Conservation (phyloP, 2,113 vertebrate genomes). For the Peromyscus polionotus region DNA sequence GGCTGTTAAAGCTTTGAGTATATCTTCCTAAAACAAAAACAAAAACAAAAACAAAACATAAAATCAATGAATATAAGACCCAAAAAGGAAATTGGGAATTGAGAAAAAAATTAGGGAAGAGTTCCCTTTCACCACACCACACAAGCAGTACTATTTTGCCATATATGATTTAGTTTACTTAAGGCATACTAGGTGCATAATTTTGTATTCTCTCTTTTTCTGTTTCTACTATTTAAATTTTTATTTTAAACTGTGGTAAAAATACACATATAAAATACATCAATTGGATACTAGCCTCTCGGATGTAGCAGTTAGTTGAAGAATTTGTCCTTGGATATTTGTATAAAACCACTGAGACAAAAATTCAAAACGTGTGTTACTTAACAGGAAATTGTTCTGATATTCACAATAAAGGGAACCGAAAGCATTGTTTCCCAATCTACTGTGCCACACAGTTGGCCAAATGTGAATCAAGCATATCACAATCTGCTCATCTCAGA, state of each 20-base stretch:
- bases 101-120: neutral
- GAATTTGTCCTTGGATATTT: neutral
- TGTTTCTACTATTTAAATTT: constrained; percentile 14
- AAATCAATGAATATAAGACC: neutral
- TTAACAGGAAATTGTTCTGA: neutral
- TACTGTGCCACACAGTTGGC: no score
- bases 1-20: neutral
- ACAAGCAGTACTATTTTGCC: neutral
- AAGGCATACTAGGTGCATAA: no score
- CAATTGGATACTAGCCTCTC: neutral
- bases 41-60: neutral
- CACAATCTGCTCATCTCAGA: neutral
- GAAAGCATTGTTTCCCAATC: neutral
- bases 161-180: neutral
- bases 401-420: neutral
- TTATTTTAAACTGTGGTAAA: constrained; percentile 28
- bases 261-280: neutral
- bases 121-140: neutral
- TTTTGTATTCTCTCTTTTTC: neutral
- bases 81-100: neutral
- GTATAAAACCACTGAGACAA: neutral
- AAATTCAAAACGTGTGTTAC: neutral
- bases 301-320: neutral
- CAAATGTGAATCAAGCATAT: neutral
- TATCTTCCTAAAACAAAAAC: neutral